Base-by-base conservation (phyloP, 2,113 vertebrate genomes). In the Turdus rufiventris region DNA sequence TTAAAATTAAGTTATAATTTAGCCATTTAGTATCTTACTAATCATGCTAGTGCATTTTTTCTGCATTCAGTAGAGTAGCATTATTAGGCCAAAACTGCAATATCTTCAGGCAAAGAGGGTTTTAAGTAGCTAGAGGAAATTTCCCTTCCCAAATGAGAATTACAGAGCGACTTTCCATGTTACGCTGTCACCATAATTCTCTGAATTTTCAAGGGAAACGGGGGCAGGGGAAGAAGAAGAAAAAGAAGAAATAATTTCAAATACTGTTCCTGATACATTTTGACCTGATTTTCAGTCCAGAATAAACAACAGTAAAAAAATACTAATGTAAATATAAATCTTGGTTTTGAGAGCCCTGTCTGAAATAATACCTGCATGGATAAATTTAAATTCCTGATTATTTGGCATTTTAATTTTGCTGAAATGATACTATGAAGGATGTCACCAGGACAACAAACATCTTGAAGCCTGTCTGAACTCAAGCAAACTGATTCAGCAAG, bases 401-500 rank as follows among this genome's bases (percentile, higher is more conserved):
- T 25, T 82, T 81, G 19, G 33, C 31, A 71, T 19, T 77, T 77
- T 12, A 36, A 4, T 15, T 88, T 86, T 81, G 43, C 31, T 88
- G 75, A 79, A 81, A 31, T 78, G 45, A 42, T 65, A 34, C 24
- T 31, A 25, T 2, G 17, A 79, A 91, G 33, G 50, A 63, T 89
- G 70, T 78, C 81, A 89, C 14, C 33, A 57, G 53, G 54, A 91
- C n/a, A 82, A 42, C 26, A 88, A 89, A 51, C 8, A 33, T 63
- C 67, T 88, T 62, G 73, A n/a, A 91, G 28, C 36, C 63, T 92
- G 73, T 71, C 86, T 76, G 54, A 89, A 45, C 20, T 73, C 60
- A 70, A 80, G 50, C 18, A 42, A 70, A 85, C 81, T 89, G 89
- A 95, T 85, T 97, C 88, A 94, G 85, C 94, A 94, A 85, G 73